Percentiles rank a stretch among this genome's conserved stretches.
Evolutionary conservation across 2,888 invertebrate genomes (phyloP).

Genomic region (Hirtodrosophila duncani): DNA sequence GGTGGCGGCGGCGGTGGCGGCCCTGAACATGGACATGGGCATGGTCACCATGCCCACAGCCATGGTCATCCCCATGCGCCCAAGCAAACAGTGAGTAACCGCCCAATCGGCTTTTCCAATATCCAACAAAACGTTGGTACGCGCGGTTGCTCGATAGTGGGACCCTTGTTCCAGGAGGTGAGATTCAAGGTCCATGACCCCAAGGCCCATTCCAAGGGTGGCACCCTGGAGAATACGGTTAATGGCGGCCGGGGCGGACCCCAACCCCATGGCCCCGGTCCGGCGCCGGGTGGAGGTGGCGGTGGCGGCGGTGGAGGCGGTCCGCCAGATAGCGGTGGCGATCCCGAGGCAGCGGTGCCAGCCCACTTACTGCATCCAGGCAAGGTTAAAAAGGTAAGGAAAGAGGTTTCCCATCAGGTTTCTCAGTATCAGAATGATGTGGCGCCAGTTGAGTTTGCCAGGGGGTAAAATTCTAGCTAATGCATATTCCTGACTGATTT

Average conservation of each 20-base stretch:
- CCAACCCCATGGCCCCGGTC: slow-evolving; percentile 80
- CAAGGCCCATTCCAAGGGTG: slow-evolving; percentile 94
- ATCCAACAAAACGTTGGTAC: slow-evolving; percentile 79
- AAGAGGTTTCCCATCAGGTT: slow-evolving; percentile 53
- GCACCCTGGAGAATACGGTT: slow-evolving; percentile 93
- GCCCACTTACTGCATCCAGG: slow-evolving; percentile 91
- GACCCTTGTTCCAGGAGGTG: slow-evolving; percentile 90
- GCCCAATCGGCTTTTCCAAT: slow-evolving; percentile 80
- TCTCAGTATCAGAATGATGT: no score
- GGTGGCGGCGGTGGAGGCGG: slow-evolving; percentile 74
- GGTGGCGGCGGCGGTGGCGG: slow-evolving; percentile 37
- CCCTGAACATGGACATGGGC: slow-evolving; percentile 79
- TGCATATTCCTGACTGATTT: no score
- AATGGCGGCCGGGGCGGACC: slow-evolving; percentile 87
- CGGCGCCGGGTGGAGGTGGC: slow-evolving; percentile 73
- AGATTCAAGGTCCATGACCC: slow-evolving; percentile 97
- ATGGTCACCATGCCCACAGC: slow-evolving; percentile 79
- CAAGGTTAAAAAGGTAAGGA: slow-evolving; percentile 81
- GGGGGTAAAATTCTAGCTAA: no score
- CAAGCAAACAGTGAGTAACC: slow-evolving; percentile 79
- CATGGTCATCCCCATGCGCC: slow-evolving; percentile 80
- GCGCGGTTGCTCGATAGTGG: slow-evolving; percentile 82
- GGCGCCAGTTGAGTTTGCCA: no score
- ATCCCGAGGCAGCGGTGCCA: slow-evolving; percentile 79
- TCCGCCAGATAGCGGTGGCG: slow-evolving; percentile 80